Conservation (phyloP, 2,888 invertebrate genomes). For the Sphecodes monilicornis region DNA sequence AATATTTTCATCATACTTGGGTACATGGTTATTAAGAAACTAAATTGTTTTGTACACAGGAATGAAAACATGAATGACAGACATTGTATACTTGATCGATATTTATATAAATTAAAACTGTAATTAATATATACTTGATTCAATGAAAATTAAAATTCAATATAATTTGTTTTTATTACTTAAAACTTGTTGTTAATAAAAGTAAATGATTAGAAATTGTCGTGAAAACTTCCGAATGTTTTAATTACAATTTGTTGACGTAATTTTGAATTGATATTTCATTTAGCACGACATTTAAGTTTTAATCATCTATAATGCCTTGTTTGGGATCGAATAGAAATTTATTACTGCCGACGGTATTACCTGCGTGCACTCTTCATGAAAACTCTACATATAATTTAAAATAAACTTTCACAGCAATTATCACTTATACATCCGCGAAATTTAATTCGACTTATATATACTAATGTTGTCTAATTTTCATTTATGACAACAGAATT, state of each 20-base stretch:
- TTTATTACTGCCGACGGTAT: not conserved
- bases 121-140: not conserved
- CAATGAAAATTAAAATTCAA: not conserved
- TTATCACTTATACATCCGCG: not conserved
- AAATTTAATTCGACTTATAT: not conserved
- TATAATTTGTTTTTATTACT: not conserved
- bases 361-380: not conserved
- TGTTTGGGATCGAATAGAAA: not conserved
- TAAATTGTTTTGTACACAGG: not conserved
- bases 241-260: not conserved
- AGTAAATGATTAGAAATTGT: not conserved
- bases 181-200: not conserved
- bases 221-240: not conserved
- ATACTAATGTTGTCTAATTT: too few species aligned
- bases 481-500: not conserved
- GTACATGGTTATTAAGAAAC: not conserved
- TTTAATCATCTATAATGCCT: not conserved
- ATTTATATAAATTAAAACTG: not conserved
- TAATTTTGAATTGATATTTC: not conserved
- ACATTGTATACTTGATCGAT: not conserved
- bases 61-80: not conserved
- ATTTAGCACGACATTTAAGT: not conserved
- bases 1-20: not conserved
- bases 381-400: not conserved
- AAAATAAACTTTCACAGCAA: not conserved